Base-by-base conservation (phyloP, 2,888 invertebrate species). In the Oscheius sp. region DNA sequence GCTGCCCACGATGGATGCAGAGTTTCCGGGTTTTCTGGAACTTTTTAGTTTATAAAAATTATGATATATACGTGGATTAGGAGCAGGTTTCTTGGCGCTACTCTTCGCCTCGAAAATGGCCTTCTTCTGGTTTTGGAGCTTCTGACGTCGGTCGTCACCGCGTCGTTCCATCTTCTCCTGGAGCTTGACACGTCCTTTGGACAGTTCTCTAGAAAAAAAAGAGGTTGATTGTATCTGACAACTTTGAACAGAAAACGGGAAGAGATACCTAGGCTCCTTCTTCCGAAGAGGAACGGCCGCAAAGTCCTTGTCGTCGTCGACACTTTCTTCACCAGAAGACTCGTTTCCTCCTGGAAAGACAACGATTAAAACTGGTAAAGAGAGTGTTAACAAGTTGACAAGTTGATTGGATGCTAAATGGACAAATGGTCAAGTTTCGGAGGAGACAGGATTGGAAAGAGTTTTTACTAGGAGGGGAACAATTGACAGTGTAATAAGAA, bases 1-100 rank as follows among this genome's bases (percentile, higher is more conserved):
- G 68, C 68, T 5, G 68, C 68, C 68, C 68, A 68, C 1, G 68
- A 68, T 9, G 68, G 68, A 68, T 68, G 68, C 35, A 68, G 42
- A 3, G 13, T 68, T 37, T 68, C 37, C n/a, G 53, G 55, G 7
- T 53, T 35, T 1, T 55, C 68, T 68, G 42, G 55, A 68, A 53
- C 1, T 33, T 32, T 29, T 10, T 29, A 29, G 0, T 21, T 48
- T 21, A 13, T 21, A 3, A 29, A 50, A 65, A 29, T 32, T 3
- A 42, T 42, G 42, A 48, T 37, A 68, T 35, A 35, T 9, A 68
- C 68, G 51, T 35, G 55, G 53, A 51, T 53, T 42, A 13, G 55
- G 55, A 68, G 42, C 42, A 29, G 33, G 50, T 55, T 55, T 55
- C 33, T 50, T 65, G n/a, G 4, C 42, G 13, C 47, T 68, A 13